Evolutionary conservation across 2,888 invertebrate genomes (phyloP).

Genomic region (Phortica okadai): DNA sequence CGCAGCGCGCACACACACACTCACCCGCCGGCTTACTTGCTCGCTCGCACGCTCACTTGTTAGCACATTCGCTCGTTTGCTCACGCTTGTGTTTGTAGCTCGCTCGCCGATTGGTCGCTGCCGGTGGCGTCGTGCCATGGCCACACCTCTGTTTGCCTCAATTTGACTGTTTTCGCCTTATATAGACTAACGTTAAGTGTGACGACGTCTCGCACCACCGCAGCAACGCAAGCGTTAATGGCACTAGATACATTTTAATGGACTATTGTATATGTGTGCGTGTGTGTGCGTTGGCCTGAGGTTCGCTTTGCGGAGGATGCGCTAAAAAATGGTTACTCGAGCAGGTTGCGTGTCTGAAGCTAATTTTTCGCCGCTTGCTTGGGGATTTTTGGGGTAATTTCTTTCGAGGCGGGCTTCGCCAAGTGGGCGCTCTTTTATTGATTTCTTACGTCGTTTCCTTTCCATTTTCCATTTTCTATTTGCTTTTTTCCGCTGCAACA

Average conservation of each 20-base stretch:
- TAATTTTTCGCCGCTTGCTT: slow-evolving; percentile 51
- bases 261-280: slow-evolving; percentile 33
- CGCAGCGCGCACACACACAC: neutral
- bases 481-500: neutral
- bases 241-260: slow-evolving; percentile 30
- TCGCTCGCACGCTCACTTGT: neutral
- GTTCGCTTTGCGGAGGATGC: neutral
- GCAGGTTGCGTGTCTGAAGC: slow-evolving; percentile 59
- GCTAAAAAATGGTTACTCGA: slow-evolving; percentile 69
- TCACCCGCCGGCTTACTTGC: slow-evolving; percentile 25
- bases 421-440: neutral
- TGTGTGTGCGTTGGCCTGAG: slow-evolving; percentile 35
- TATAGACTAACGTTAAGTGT: neutral
- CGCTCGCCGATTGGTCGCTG: slow-evolving; percentile 42
- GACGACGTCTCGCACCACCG: slow-evolving; percentile 15
- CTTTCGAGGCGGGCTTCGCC: neutral
- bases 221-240: neutral
- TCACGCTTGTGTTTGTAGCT: slow-evolving; percentile 58
- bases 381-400: neutral
- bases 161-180: slow-evolving; percentile 49
- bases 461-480: neutral
- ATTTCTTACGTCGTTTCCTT: neutral
- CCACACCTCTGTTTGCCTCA: slow-evolving; percentile 60
- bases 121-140: slow-evolving; percentile 64
- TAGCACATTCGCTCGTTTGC: slow-evolving; percentile 31